Percentiles rank a stretch among this genome's conserved stretches.
Evolutionary conservation across 92 coral and sea anemone species (phyloP).

Genomic region (Scolanthus callimorphus): DNA sequence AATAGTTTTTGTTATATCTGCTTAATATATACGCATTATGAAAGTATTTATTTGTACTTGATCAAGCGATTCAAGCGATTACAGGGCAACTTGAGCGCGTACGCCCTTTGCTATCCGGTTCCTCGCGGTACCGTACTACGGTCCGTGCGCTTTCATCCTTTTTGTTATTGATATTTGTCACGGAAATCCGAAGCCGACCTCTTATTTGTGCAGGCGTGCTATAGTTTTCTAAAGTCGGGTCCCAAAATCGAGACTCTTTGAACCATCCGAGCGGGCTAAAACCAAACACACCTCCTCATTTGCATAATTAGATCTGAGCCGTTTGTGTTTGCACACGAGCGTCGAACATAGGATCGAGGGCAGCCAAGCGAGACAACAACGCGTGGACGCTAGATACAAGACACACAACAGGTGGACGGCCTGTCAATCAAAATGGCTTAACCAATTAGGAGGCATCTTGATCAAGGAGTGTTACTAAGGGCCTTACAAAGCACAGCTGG

Average conservation of each 20-base stretch:
- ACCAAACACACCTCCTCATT: slow-evolving; percentile 8
- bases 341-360: not conserved
- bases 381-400: not conserved
- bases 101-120: no score
- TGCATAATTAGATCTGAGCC: not conserved
- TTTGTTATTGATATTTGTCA: no score
- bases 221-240: not conserved
- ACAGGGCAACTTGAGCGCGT: no score
- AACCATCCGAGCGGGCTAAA: not conserved
- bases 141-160: no score
- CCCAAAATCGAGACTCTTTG: not conserved
- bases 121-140: no score
- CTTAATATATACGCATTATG: no score
- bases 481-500: no score
- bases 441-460: not conserved
- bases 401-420: not conserved
- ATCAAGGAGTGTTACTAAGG: no score
- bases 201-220: not conserved
- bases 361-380: not conserved
- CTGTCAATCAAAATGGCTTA: not conserved
- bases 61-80: no score
- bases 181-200: no score
- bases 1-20: no score
- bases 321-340: not conserved
- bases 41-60: no score